These are phyloP conservation scores for Drosophila bifasciata DNA, from an alignment of 1,140 invertebrate genomes.

Conservation along the genomic window DNA sequence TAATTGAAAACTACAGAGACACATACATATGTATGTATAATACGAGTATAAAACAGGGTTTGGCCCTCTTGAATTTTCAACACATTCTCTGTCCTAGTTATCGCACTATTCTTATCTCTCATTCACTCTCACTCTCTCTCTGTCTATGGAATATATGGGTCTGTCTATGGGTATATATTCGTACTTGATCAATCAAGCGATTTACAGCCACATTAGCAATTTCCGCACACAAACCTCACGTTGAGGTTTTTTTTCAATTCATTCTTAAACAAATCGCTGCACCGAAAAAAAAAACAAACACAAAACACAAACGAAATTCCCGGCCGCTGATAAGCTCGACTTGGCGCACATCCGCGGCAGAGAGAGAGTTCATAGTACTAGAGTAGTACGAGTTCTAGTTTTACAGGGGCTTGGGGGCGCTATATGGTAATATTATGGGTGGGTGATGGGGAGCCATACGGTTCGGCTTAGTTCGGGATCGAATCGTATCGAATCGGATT, in stretches of 20 bases:
- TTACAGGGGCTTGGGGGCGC: too few species aligned
- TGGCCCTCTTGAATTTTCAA: slow-evolving; percentile 35
- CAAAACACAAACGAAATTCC: too few species aligned
- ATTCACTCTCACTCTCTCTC: slow-evolving; percentile 9
- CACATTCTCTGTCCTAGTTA: slow-evolving; percentile 16
- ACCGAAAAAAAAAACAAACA: too few species aligned
- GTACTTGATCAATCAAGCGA: not conserved
- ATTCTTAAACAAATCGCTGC: too few species aligned
- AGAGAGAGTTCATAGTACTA: too few species aligned
- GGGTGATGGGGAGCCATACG: not conserved
- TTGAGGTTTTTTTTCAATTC: too few species aligned
- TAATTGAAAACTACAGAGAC: slow-evolving; percentile 22
- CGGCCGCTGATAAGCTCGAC: too few species aligned
- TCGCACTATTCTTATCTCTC: slow-evolving; percentile 23
- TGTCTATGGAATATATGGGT: not conserved
- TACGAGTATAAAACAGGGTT: slow-evolving; percentile 42
- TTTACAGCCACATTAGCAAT: too few species aligned
- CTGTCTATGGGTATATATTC: not conserved
- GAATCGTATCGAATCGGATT: slow-evolving; percentile 6
- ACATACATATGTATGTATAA: slow-evolving; percentile 8
- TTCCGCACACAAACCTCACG: too few species aligned
- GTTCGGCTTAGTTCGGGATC: slow-evolving; percentile 13
- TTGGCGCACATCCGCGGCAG: too few species aligned
- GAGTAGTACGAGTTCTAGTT: too few species aligned
- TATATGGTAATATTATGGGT: too few species aligned